Base-by-base conservation (phyloP, 2,888 invertebrate species). In the Actias luna region DNA sequence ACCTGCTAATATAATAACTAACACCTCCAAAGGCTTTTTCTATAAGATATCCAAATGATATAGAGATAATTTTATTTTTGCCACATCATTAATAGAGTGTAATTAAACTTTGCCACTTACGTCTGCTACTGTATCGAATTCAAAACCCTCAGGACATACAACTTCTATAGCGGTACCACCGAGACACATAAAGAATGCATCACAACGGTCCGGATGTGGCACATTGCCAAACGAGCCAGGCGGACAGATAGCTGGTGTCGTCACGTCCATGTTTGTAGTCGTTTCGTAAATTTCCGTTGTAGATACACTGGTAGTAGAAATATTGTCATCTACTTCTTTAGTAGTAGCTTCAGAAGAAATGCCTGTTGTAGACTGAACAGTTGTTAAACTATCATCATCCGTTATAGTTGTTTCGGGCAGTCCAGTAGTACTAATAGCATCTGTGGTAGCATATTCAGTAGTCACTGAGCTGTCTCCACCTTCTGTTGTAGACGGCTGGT, bases 121-220 rank as follows among this genome's bases (percentile, higher is more conserved):
- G 60, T 5, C 50, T n/a, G 39, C n/a, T 7, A 58, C 66, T 0
- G 71, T 71, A 63, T 80, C 75, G 46, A 77, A 84, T 63, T 85
- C 84, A 22, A 75, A 76, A 5, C 77, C 80, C 7, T 66, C 65
- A 0, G 69, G 63, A 52, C 85, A 85, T 46, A 60, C 71, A 0
- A 82, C 58, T 12, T 70, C 73, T 10, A 78, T 66, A 0, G 79
- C 69, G 1, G 68, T 62, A 0, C 84, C 84, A 0, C 71, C 78
- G 0, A 75, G 64, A 60, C 86, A 86, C 72, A 80, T 70, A 59
- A 69, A 83, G 65, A 81, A 85, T 0, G 75, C 69, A 25, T 79
- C 69, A 57, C 85, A 86, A 2, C 60, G 36, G 4, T 69, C 64
- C 0, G 84, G 82, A 60, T 86, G 80, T 0, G 84, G 73, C 0